Evolutionary conservation across 1,140 invertebrate genomes (phyloP).

Genomic region (Macrocentrus cingulum): DNA sequence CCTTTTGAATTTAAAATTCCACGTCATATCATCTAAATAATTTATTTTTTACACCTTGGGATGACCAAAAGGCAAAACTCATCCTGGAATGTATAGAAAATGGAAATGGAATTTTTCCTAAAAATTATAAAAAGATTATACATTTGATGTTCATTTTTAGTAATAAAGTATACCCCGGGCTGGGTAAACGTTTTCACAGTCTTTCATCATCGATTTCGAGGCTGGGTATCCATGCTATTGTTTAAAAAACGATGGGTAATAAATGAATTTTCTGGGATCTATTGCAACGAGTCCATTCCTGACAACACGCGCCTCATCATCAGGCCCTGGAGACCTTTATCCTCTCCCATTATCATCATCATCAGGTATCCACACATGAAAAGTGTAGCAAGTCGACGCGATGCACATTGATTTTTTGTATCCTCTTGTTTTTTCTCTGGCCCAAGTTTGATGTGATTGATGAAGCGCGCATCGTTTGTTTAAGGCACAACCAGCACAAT

Average conservation of each 20-base stretch:
- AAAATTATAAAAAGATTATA: too few species aligned
- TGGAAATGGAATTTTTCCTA: too few species aligned
- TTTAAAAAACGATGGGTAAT: conserved; percentile 39
- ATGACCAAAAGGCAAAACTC: too few species aligned
- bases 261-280: conserved; percentile 33
- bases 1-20: background rate
- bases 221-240: conserved; percentile 17
- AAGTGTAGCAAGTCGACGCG: background rate
- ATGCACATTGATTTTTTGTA: conserved; percentile 3
- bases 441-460: conserved; percentile 23
- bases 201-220: conserved; percentile 15
- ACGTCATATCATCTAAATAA: too few species aligned
- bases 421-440: conserved; percentile 6
- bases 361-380: background rate
- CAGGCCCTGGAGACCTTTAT: background rate
- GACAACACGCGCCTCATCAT: conserved; percentile 14
- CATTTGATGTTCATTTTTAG: too few species aligned
- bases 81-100: too few species aligned
- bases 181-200: background rate
- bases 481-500: too few species aligned
- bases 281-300: background rate
- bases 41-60: too few species aligned
- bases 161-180: too few species aligned
- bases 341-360: too few species aligned
- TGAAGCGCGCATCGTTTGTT: conserved; percentile 29